Evolutionary conservation across 2,797 vertebrate species (phyloP), one percentile per base, ranked within the genome.

Genomic region (Florisuga fusca): DNA sequence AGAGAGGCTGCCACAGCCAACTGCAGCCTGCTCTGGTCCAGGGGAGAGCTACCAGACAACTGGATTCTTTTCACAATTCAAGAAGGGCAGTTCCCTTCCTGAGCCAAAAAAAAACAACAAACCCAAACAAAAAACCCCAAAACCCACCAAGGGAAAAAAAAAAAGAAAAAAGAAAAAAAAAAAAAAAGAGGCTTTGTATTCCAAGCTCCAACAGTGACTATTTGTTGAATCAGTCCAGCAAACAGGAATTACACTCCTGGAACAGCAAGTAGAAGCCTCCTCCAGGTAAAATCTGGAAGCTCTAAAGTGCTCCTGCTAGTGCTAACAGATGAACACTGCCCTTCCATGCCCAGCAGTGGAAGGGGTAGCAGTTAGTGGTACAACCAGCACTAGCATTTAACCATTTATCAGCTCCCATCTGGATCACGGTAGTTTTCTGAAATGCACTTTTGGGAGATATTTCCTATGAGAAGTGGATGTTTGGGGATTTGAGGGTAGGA

Each of bases 261-360:
- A 94, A 93, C 14, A 67, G 41, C 38, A 78, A 92, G 62, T 26
- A 79, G 29, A 84, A 77, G 66, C 78, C 78, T 95, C 85, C 46
- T 93, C 87, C 63, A 90, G 80, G 91, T 63, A 91, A 84, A 57
- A 75, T 89, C 57, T 81, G 83, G 87, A 96, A 85, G 73, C 87
- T 89, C 74, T 95, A 92, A 96, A 96, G 96, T 87, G 89, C 95
- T 95, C 94, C 94, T 94, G 84, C 84, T 83, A 94, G 87, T 80
- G 87, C 62, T 78, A 84, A 81, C 22, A 61, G 62, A 75, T 69
- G 82, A 88, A 66, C 76, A 53, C 50, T 29, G 71, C 72, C 85
- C 89, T 90, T 87, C 94, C 96, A 96, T 96, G 96, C 94, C 94
- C 97, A 96, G 96, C 96, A 96, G 83, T 95, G 89, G 95, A 94